phyloP scores from a whole-genome alignment of 2,113 vertebrate genomes.

The Phyllostomus hastatus region DNA sequence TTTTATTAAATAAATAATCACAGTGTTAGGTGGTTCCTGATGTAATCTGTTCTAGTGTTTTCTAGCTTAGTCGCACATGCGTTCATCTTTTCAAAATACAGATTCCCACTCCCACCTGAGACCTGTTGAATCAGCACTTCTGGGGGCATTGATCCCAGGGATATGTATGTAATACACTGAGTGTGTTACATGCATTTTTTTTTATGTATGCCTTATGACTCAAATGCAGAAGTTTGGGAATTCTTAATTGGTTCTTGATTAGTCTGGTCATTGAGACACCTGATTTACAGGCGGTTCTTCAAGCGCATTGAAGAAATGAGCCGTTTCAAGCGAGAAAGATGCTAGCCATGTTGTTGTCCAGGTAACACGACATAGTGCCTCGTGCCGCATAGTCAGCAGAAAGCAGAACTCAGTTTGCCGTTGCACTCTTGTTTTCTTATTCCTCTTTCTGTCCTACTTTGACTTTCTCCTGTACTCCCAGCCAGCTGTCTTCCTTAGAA shows the following conservation, averaged over 20 bases:
- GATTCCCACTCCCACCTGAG: not conserved
- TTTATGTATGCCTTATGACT: not conserved
- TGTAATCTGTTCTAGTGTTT: not conserved
- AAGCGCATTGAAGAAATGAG: conserved; percentile 23
- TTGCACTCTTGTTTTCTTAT: not conserved
- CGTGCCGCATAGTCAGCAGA: not conserved
- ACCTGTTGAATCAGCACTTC: not conserved
- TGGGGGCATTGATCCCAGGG: not conserved
- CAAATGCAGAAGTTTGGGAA: not conserved
- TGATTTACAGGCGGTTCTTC: conserved; percentile 31
- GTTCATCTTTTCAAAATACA: not conserved
- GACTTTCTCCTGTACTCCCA: not conserved
- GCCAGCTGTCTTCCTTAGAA: conserved; percentile 14
- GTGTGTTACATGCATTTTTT: not conserved
- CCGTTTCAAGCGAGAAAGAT: not conserved
- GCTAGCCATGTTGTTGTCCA: not conserved
- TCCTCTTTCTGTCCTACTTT: conserved; percentile 22
- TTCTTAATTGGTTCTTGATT: not conserved
- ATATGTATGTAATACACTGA: not conserved
- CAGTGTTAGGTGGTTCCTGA: not conserved
- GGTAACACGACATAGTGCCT: not conserved
- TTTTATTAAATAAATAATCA: not conserved
- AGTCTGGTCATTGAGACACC: conserved; percentile 20
- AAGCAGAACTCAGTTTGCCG: not conserved
- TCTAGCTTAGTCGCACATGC: not conserved